These are phyloP conservation scores for Cacatua alba DNA, from an alignment of 2,113 vertebrate genomes.

Conservation along the genomic window DNA sequence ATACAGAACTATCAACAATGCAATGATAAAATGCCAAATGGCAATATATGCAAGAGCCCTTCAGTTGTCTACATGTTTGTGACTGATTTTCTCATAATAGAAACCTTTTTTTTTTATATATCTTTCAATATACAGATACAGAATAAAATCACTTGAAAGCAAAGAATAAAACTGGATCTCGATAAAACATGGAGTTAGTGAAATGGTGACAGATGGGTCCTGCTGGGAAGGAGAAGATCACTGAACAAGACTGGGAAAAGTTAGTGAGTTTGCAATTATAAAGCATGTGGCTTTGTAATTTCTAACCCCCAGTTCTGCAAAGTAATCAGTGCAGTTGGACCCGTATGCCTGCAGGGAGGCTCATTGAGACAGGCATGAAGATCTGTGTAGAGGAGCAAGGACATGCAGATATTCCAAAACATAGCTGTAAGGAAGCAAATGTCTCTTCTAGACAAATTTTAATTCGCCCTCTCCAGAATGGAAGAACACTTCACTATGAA, in stretches of 20 bases:
- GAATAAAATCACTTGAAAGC: slow-evolving; percentile 34
- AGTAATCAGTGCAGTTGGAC: slow-evolving; percentile 40
- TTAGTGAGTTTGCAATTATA: slow-evolving; percentile 45
- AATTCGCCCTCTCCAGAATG: background rate
- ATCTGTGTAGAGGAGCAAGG: background rate
- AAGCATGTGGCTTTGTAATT: slow-evolving; percentile 59
- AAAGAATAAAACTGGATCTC: slow-evolving; percentile 13
- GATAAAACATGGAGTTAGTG: slow-evolving; percentile 29
- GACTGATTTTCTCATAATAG: background rate
- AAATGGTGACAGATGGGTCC: slow-evolving; percentile 51
- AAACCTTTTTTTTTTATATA: background rate
- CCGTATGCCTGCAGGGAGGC: slow-evolving; percentile 17
- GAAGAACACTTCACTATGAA: background rate
- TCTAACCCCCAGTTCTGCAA: slow-evolving; percentile 23
- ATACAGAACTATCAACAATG: background rate
- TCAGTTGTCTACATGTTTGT: background rate
- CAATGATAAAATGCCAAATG: background rate
- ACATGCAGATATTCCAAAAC: slow-evolving; percentile 9
- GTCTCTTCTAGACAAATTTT: slow-evolving; percentile 17
- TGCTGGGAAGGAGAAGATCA: slow-evolving; percentile 36
- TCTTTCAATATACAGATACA: background rate
- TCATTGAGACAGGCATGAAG: slow-evolving; percentile 22
- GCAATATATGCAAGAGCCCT: background rate
- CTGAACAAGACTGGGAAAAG: background rate
- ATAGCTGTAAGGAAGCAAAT: background rate